Conservation (phyloP, 2,113 vertebrate genomes). For the Pogona vitticeps region DNA sequence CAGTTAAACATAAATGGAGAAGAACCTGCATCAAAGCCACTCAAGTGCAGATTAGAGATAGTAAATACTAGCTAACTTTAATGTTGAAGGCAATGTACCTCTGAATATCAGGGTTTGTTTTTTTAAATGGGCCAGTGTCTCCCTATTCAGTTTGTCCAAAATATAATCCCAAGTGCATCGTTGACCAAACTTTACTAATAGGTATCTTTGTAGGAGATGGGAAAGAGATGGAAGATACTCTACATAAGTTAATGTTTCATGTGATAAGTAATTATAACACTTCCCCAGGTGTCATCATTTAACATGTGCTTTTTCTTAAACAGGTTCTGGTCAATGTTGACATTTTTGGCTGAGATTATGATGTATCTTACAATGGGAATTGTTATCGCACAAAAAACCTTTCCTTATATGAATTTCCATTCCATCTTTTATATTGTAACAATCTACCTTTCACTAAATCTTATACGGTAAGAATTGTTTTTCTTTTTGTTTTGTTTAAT, state of each 20-base stretch:
- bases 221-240: background rate
- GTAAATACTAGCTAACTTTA: too few species aligned
- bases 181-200: background rate
- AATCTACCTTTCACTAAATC: constrained; percentile 47
- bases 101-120: too few species aligned
- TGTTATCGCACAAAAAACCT: constrained; percentile 47
- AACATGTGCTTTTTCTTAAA: background rate
- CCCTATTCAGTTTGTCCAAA: background rate
- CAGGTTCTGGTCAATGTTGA: constrained; percentile 60
- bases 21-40: too few species aligned
- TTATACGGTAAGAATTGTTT: constrained; percentile 44
- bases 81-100: background rate
- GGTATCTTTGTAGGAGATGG: background rate
- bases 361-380: constrained; percentile 55
- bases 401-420: constrained; percentile 29
- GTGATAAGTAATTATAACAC: background rate
- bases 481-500: background rate
- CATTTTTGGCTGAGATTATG: constrained; percentile 52
- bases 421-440: constrained; percentile 49
- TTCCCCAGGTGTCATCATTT: background rate
- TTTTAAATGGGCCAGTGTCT: background rate
- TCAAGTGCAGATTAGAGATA: too few species aligned
- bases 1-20: too few species aligned
- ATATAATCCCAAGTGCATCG: background rate
- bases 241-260: background rate